Conservation (phyloP, 2,888 invertebrate species). For the Synergus japonicus region DNA sequence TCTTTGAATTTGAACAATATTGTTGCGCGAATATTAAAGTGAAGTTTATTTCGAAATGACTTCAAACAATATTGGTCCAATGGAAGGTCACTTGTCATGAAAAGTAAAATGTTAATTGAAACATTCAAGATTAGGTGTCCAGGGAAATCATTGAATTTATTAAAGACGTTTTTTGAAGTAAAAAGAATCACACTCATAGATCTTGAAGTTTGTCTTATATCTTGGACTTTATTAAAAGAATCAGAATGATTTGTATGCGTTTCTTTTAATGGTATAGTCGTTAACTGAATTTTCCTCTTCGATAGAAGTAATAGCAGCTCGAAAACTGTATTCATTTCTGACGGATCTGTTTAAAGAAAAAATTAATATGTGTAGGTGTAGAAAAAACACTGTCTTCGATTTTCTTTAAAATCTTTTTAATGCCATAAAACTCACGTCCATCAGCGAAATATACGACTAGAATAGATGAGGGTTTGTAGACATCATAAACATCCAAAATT, state of each 20-base stretch:
- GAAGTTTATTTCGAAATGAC: not conserved
- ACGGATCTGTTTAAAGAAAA: not conserved
- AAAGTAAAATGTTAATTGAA: not conserved
- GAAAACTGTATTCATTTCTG: not conserved
- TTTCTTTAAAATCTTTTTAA: too few species aligned
- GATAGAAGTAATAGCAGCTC: not conserved
- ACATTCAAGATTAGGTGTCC: not conserved
- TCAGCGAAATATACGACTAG: too few species aligned
- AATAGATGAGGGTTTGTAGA: not conserved
- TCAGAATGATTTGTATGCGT: not conserved
- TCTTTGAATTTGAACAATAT: conserved; percentile 59
- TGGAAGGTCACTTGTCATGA: not conserved
- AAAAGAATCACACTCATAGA: not conserved
- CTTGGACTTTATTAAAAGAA: not conserved
- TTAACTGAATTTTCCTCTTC: not conserved
- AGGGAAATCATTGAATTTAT: not conserved
- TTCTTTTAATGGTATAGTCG: not conserved
- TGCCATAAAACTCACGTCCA: not conserved
- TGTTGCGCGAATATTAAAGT: not conserved
- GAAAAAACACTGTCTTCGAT: not conserved
- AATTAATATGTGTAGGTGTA: not conserved
- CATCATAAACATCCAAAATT: not conserved
- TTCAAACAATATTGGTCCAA: not conserved
- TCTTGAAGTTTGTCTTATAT: not conserved
- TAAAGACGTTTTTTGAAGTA: not conserved